These are phyloP conservation scores for Pipistrellus pygmaeus DNA, from an alignment of 2,797 vertebrate species.

Conservation along the genomic window DNA sequence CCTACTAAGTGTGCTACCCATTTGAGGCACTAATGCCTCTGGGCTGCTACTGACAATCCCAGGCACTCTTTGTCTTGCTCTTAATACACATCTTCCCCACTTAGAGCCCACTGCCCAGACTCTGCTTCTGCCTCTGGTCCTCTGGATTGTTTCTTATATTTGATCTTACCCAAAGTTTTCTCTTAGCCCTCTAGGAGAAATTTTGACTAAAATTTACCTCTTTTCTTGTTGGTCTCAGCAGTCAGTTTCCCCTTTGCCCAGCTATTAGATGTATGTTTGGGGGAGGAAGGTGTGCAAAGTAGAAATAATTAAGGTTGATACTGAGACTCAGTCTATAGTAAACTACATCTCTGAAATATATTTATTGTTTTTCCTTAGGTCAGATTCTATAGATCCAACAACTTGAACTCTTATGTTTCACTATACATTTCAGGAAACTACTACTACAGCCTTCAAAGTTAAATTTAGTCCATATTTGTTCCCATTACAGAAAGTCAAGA, in stretches of 20 bases:
- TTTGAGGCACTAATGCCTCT: background rate
- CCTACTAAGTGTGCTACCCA: too few species aligned
- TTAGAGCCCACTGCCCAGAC: background rate
- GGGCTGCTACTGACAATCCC: background rate
- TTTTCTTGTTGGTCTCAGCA: background rate
- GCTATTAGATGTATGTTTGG: background rate
- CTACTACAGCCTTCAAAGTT: background rate
- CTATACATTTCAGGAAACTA: conserved; percentile 17
- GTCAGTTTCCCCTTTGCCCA: background rate
- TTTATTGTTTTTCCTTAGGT: background rate
- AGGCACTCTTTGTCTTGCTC: background rate
- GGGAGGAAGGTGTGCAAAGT: background rate
- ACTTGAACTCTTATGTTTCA: background rate
- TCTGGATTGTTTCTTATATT: background rate
- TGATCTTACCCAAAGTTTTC: background rate
- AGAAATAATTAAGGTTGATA: background rate
- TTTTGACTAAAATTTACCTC: background rate
- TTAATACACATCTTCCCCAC: background rate
- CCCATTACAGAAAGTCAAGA: background rate
- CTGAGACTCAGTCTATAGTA: background rate
- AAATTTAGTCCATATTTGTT: background rate
- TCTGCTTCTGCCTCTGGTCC: background rate
- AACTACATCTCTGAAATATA: background rate
- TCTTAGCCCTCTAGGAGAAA: background rate
- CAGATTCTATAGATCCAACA: background rate